These are phyloP conservation scores for Popillia japonica DNA, from an alignment of 1,140 invertebrate species.

Conservation along the genomic window DNA sequence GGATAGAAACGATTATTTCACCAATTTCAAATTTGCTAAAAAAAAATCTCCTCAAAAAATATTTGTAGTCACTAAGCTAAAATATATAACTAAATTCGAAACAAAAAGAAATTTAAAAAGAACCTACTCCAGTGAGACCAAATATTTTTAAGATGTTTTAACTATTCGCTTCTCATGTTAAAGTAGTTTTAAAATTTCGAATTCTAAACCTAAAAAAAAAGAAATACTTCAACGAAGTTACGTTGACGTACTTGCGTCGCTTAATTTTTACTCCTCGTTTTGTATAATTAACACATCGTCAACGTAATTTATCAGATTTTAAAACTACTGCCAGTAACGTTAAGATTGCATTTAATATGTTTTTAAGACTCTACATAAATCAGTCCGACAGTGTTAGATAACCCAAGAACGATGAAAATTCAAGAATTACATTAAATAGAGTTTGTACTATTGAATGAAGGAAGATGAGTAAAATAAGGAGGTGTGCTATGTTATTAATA, in stretches of 20 bases:
- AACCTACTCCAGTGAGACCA: conserved; percentile 51
- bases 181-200: conserved; percentile 36
- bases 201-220: conserved; percentile 24
- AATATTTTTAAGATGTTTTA: conserved; percentile 51
- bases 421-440: neutral
- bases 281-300: neutral
- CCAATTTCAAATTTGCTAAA: conserved; percentile 40
- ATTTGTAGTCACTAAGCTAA: conserved; percentile 34
- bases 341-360: conserved; percentile 36
- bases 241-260: neutral
- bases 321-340: conserved; percentile 37
- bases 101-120: conserved; percentile 24
- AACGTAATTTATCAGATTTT: conserved; percentile 36
- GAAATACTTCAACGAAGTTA: conserved; percentile 16
- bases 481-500: conserved; percentile 41
- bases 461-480: conserved; percentile 42
- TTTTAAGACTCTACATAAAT: neutral
- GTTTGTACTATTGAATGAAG: conserved; percentile 10
- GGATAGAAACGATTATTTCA: conserved; percentile 35
- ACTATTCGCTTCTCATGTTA: conserved; percentile 41
- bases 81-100: conserved; percentile 30
- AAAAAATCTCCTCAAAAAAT: conserved; percentile 17
- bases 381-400: neutral
- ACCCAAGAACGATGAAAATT: neutral
- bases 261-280: neutral